Evolutionary conservation across 2,113 vertebrate species (phyloP).

Genomic region (Platichthys stellatus): DNA sequence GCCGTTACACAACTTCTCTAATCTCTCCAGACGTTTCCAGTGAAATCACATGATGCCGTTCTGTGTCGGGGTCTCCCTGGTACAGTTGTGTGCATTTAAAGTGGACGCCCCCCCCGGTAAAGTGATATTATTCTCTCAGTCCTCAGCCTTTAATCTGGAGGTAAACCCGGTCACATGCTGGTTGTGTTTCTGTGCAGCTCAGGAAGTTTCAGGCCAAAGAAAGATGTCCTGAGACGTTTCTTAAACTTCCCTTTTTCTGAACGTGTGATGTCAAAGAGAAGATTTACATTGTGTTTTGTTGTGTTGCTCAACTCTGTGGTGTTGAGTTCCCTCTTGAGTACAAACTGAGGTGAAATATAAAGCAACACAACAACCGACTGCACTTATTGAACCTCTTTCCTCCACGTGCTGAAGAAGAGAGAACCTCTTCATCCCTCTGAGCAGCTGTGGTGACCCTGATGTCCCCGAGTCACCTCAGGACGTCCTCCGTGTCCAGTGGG

Average conservation of each 20-base stretch:
- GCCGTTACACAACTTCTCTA: background rate
- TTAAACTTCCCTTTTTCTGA: background rate
- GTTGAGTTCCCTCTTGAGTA: background rate
- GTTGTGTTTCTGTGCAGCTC: slow-evolving; percentile 37
- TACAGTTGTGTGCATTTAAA: background rate
- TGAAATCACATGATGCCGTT: slow-evolving; percentile 52
- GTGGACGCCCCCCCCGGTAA: background rate
- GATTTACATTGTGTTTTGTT: background rate
- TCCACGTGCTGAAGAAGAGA: too few relatives aligned
- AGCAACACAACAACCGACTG: too few relatives aligned
- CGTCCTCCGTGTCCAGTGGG: too few relatives aligned
- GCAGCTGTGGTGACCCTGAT: too few relatives aligned
- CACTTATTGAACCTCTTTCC: too few relatives aligned
- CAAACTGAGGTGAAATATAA: too few relatives aligned
- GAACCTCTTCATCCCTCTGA: too few relatives aligned
- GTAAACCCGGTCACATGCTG: slow-evolving; percentile 62
- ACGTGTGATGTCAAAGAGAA: background rate
- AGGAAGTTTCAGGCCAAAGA: background rate
- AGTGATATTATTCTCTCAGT: slow-evolving; percentile 13
- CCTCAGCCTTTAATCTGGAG: slow-evolving; percentile 39
- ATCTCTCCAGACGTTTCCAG: slow-evolving; percentile 20
- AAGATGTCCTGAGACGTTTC: background rate
- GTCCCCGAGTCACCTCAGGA: background rate
- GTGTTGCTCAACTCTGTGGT: background rate
- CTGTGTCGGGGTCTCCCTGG: background rate